These are phyloP conservation scores for Intellagama lesueurii DNA, from an alignment of 2,797 vertebrate species.

Conservation along the genomic window DNA sequence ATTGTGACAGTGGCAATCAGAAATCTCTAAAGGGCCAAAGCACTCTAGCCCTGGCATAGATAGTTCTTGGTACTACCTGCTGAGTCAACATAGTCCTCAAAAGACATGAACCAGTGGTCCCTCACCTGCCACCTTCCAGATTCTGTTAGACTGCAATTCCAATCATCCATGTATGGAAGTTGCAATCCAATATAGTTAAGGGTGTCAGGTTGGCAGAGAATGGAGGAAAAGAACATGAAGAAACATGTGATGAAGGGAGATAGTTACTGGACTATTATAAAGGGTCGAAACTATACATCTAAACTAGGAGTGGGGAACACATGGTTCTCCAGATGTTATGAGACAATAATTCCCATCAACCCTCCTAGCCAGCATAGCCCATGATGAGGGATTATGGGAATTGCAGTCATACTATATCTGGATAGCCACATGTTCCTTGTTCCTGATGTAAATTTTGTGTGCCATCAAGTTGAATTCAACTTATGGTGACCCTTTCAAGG, in stretches of 20 bases:
- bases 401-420: not conserved
- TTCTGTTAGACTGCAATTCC: not conserved
- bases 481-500: too few species aligned
- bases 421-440: not conserved
- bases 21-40: not conserved
- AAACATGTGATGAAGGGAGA: not conserved
- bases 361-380: not conserved
- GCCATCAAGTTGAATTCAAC: too few species aligned
- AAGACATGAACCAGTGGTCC: not conserved
- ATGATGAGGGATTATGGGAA: not conserved
- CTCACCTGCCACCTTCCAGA: not conserved
- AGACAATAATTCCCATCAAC: not conserved
- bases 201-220: not conserved
- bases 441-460: too few species aligned
- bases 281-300: too few species aligned
- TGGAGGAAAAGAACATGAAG: not conserved
- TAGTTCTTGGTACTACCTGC: not conserved
- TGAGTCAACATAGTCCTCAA: not conserved
- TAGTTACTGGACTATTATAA: not conserved
- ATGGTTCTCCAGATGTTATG: not conserved
- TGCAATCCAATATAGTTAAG: not conserved
- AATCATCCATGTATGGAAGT: not conserved
- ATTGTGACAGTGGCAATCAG: too few species aligned
- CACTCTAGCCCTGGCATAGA: not conserved
- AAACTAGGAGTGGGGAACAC: not conserved